Percentiles rank a stretch among this genome's conserved stretches.
These are phyloP conservation scores for Formica aserva DNA, from an alignment of 2,888 invertebrate genomes.

Conservation along the genomic window DNA sequence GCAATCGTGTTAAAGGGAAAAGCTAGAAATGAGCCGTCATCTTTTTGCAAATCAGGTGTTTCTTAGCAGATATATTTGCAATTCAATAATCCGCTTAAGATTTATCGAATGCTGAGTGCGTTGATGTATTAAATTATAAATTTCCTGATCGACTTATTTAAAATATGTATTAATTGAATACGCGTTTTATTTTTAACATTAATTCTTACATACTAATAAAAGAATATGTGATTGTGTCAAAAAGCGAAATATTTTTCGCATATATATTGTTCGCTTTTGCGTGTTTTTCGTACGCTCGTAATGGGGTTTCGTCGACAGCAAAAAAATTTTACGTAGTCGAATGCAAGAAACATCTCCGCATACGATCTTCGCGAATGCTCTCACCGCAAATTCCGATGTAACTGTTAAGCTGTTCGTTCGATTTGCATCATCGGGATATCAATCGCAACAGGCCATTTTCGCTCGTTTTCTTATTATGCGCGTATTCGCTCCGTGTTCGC, in stretches of 20 bases:
- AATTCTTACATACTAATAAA: neutral
- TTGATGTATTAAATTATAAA: neutral
- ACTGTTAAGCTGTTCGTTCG: constrained; percentile 63
- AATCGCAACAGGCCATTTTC: constrained; percentile 56
- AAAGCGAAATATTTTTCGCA: neutral
- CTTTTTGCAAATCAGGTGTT: constrained; percentile 10
- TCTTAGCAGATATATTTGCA: constrained; percentile 4
- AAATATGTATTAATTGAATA: neutral
- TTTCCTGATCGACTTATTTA: neutral
- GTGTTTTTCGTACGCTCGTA: neutral
- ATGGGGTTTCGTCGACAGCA: neutral
- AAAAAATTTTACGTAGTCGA: constrained; percentile 38
- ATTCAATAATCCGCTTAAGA: neutral
- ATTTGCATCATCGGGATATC: constrained; percentile 60
- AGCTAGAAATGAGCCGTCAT: constrained; percentile 16
- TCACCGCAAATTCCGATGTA: constrained; percentile 72
- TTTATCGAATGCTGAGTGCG: constrained; percentile 1
- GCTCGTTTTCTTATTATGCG: constrained; percentile 56
- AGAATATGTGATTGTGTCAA: neutral
- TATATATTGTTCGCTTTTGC: neutral
- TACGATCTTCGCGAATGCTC: constrained; percentile 51
- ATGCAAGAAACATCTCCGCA: constrained; percentile 39
- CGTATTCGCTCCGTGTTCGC: constrained; percentile 34
- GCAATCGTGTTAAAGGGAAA: constrained; percentile 19
- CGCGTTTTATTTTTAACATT: neutral